phyloP scores from a whole-genome alignment of 2,113 vertebrate genomes.

The Crocuta crocuta region DNA sequence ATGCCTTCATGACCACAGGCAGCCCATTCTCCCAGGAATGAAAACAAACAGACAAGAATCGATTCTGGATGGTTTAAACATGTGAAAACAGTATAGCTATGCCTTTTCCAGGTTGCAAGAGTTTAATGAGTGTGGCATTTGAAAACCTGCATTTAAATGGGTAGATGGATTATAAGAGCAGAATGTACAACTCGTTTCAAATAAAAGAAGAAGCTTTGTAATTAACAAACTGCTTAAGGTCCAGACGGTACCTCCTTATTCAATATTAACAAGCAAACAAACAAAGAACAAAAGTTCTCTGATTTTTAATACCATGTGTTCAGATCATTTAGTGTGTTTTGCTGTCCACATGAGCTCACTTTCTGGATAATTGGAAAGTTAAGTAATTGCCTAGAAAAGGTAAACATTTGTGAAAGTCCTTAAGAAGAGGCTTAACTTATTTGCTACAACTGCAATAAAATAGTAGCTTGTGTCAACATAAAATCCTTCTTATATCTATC shows the following conservation, averaged over 20 bases:
- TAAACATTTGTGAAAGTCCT: constrained; percentile 85
- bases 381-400: constrained; percentile 87
- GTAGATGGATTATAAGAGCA: neutral
- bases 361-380: constrained; percentile 85
- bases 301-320: constrained; percentile 43
- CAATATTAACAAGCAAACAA: constrained; percentile 40
- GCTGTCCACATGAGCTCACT: constrained; percentile 84
- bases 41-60: neutral
- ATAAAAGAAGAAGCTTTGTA: neutral
- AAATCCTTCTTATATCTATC: constrained; percentile 84
- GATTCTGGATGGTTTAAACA: neutral
- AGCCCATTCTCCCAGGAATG: neutral
- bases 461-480: constrained; percentile 78
- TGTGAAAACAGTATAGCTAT: neutral
- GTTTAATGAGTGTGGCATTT: neutral
- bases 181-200: neutral
- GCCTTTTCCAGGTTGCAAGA: neutral
- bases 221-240: neutral
- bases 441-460: constrained; percentile 85
- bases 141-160: neutral
- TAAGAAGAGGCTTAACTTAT: constrained; percentile 80
- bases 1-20: neutral
- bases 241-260: neutral
- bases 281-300: constrained; percentile 26
- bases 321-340: constrained; percentile 77